Percentiles rank a stretch among this genome's conserved stretches.
Conservation (phyloP, 2,113 vertebrate genomes). For the Ctenomys sociabilis region DNA sequence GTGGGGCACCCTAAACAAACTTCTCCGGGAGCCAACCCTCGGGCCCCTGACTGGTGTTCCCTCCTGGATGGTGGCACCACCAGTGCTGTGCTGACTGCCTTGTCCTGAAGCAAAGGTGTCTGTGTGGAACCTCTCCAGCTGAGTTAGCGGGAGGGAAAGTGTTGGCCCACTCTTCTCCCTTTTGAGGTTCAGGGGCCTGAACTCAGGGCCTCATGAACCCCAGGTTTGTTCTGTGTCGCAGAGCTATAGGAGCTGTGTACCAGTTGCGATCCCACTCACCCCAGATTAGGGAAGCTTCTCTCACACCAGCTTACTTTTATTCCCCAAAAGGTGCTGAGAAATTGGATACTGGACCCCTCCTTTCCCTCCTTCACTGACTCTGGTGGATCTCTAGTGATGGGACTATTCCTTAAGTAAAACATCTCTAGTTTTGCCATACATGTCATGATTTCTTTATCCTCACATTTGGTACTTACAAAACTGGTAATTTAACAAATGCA, state of each 20-base stretch:
- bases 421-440: neutral
- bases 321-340: neutral
- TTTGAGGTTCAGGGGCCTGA: neutral
- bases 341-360: neutral
- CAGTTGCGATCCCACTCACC: neutral
- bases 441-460: conserved; percentile 43
- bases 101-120: neutral
- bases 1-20: neutral
- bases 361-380: neutral
- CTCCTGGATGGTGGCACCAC: neutral
- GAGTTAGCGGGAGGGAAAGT: neutral
- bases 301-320: neutral
- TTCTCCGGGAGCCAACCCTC: neutral
- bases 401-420: conserved; percentile 3
- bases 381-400: neutral
- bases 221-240: neutral
- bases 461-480: neutral
- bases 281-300: neutral
- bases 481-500: neutral
- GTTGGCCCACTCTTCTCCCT: neutral
- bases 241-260: neutral
- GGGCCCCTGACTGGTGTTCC: neutral
- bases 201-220: neutral
- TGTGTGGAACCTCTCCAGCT: neutral
- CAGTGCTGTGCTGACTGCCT: neutral